phyloP scores from a whole-genome alignment of 2,888 invertebrate genomes.

The Galerucella nymphaeae region DNA sequence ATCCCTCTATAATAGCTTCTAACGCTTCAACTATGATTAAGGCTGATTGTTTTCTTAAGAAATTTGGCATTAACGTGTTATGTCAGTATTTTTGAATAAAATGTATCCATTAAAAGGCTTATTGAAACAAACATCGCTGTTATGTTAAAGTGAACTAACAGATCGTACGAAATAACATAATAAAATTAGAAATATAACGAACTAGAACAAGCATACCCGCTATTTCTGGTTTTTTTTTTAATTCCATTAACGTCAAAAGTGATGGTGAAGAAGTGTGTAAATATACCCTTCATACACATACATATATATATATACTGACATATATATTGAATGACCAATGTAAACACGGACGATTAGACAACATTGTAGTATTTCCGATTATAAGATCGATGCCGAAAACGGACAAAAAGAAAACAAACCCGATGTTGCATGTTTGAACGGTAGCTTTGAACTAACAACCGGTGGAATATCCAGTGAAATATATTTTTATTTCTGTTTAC shows the following conservation, averaged over 20 bases:
- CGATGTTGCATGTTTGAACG: neutral
- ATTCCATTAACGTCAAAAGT: constrained; percentile 29
- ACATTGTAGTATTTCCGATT: neutral
- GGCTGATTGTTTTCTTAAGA: too few species aligned
- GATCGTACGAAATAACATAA: neutral
- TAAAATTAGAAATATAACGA: neutral
- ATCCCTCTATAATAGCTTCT: too few species aligned
- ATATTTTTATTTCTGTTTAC: neutral
- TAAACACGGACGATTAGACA: constrained; percentile 20
- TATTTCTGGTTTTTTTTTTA: constrained; percentile 5
- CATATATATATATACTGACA: constrained; percentile 14
- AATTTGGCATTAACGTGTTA: too few species aligned
- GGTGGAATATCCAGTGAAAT: neutral
- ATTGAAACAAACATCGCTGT: too few species aligned
- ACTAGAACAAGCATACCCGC: neutral
- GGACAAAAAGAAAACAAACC: neutral
- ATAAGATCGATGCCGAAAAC: neutral
- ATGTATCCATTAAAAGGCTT: too few species aligned
- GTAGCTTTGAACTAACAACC: neutral
- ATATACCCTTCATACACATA: constrained; percentile 20
- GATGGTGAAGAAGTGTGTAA: constrained; percentile 13
- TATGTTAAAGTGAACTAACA: neutral
- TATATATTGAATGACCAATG: constrained; percentile 29
- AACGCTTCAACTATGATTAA: too few species aligned
- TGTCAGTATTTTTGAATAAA: too few species aligned